Percentiles rank a stretch among this genome's conserved stretches.
Evolutionary conservation across 2,888 invertebrate species (phyloP).

Genomic region (Meiosimyza decipiens): DNA sequence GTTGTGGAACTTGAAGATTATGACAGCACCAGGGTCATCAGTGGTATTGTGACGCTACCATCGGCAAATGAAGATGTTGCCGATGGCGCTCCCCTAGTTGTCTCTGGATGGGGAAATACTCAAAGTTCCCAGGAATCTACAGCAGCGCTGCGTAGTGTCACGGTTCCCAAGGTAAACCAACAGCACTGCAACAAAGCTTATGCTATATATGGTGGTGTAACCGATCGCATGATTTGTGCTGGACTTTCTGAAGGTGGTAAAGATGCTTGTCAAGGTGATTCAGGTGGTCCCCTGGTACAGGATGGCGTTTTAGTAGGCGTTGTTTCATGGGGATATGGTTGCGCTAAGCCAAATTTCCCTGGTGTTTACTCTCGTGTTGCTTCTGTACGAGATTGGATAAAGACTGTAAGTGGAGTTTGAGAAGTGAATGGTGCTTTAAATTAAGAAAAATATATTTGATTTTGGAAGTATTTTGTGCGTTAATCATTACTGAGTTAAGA

Average conservation of each 20-base stretch:
- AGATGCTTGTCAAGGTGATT: conserved; percentile 62
- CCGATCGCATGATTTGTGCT: conserved; percentile 61
- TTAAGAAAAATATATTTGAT: neutral
- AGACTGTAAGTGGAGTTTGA: conserved; percentile 23
- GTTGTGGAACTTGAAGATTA: conserved; percentile 57
- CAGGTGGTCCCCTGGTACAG: conserved; percentile 59
- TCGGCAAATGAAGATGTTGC: conserved; percentile 48
- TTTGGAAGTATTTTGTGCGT: neutral
- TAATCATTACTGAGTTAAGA: neutral
- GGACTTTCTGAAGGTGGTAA: conserved; percentile 57
- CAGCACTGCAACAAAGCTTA: conserved; percentile 51
- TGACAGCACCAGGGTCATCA: conserved; percentile 45
- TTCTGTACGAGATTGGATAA: conserved; percentile 56
- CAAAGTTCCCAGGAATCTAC: conserved; percentile 49
- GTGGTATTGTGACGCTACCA: conserved; percentile 52
- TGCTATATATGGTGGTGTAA: conserved; percentile 50
- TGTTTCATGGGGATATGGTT: conserved; percentile 64
- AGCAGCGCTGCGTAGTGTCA: conserved; percentile 50
- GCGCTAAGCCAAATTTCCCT: conserved; percentile 57
- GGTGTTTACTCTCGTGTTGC: conserved; percentile 59
- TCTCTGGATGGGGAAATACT: conserved; percentile 64
- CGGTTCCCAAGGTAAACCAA: conserved; percentile 57
- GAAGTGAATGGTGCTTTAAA: conserved; percentile 44
- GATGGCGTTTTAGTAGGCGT: conserved; percentile 54
- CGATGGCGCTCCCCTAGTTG: conserved; percentile 51